These are phyloP conservation scores for Plodia interpunctella DNA, from an alignment of 1,140 invertebrate species.

Conservation along the genomic window DNA sequence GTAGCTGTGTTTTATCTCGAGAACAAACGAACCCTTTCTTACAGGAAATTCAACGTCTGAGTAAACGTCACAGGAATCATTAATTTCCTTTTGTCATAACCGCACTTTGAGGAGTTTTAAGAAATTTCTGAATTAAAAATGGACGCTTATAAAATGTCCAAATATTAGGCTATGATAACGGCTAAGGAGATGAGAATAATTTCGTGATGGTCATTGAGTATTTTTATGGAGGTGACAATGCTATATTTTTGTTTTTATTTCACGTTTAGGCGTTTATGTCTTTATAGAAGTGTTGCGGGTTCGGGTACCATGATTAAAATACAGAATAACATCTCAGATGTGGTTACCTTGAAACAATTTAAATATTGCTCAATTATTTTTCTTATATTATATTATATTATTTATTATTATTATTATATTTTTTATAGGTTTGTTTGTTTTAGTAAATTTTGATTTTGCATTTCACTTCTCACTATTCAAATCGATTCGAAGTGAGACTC, in stretches of 20 bases:
- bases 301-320: no score
- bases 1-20: slow-evolving; percentile 4
- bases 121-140: slow-evolving; percentile 5
- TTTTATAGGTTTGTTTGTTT: no score
- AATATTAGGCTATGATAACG: slow-evolving; percentile 62
- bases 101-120: slow-evolving; percentile 1
- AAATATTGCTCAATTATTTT: no score
- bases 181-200: slow-evolving; percentile 48
- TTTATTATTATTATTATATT: no score
- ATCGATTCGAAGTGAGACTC: no score
- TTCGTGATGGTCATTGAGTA: slow-evolving; percentile 31
- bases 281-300: no score
- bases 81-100: slow-evolving; percentile 11
- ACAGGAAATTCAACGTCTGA: neutral
- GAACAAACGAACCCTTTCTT: slow-evolving; percentile 7
- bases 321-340: no score
- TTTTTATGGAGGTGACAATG: neutral
- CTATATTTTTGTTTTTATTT: neutral
- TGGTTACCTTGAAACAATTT: no score
- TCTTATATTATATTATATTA: no score
- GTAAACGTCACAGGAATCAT: slow-evolving; percentile 6
- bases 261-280: no score
- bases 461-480: no score
- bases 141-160: slow-evolving; percentile 23
- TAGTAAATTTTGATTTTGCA: no score